phyloP scores from a whole-genome alignment of 1,140 invertebrate species.

The Monomorium pharaonis region DNA sequence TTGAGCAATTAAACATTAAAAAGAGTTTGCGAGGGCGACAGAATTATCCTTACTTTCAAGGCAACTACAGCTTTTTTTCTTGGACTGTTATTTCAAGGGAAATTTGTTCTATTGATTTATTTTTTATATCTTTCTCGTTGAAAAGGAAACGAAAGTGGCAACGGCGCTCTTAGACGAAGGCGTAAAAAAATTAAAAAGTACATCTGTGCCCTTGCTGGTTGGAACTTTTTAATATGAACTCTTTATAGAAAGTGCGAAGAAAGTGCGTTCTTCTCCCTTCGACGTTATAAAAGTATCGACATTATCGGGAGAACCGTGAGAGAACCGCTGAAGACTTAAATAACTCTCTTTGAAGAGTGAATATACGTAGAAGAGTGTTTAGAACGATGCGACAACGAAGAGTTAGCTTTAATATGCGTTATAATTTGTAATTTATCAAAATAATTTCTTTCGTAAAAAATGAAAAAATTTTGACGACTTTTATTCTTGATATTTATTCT shows the following conservation, averaged over 20 bases:
- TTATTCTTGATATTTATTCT: not conserved
- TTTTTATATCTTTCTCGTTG: conserved; percentile 10
- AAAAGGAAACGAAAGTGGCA: not conserved
- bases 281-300: conserved; percentile 48
- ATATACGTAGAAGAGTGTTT: conserved; percentile 20
- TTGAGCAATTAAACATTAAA: not conserved
- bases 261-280: conserved; percentile 18
- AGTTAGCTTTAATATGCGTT: conserved; percentile 24
- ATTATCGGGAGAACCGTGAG: conserved; percentile 34
- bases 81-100: conserved; percentile 20
- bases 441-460: not conserved
- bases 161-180: not conserved
- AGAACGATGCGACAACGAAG: conserved; percentile 12
- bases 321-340: conserved; percentile 53
- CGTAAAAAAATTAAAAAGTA: conserved; percentile 32
- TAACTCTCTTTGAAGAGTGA: conserved; percentile 49
- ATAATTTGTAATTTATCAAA: conserved; percentile 32
- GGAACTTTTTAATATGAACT: conserved; percentile 11
- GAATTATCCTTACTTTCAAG: not conserved
- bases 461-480: not conserved
- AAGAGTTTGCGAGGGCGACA: not conserved
- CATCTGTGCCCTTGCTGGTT: not conserved
- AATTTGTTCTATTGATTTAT: conserved; percentile 34
- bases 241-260: conserved; percentile 57
- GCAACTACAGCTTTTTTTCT: conserved; percentile 5